Conservation (phyloP, 2,113 vertebrate genomes). For the Emydura subglobosa region DNA sequence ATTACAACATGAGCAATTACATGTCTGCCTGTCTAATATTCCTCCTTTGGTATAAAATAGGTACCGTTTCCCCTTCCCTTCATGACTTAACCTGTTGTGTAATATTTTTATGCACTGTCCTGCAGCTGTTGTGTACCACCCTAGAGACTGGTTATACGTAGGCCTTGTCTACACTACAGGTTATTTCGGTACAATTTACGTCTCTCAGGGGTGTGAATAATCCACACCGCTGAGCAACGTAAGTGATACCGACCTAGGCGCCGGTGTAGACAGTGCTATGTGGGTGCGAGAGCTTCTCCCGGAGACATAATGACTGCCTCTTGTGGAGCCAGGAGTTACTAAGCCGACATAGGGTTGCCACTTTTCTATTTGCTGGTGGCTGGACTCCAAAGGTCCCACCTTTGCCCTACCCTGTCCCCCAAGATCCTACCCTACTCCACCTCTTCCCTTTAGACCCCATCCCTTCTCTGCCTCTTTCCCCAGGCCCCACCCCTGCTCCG, state of each 20-base stretch:
- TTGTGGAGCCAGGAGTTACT: no score
- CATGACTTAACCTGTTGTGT: accelerated
- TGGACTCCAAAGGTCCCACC: no score
- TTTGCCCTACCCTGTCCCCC: no score
- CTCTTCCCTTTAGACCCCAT: no score
- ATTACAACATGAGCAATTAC: accelerated
- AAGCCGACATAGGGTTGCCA: no score
- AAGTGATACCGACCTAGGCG: not conserved
- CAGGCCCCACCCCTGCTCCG: no score
- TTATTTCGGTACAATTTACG: not conserved
- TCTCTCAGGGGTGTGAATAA: not conserved
- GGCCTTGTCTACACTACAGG: not conserved
- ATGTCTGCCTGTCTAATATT: not conserved
- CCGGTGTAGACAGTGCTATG: not conserved
- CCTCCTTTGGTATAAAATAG: not conserved
- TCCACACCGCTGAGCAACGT: not conserved
- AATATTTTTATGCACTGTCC: not conserved
- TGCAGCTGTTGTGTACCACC: not conserved
- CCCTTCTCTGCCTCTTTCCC: no score
- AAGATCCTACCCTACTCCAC: no score
- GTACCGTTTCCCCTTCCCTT: not conserved
- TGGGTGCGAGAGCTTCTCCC: no score
- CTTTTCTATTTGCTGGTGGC: no score
- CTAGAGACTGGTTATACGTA: accelerated
- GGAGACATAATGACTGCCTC: no score